Evolutionary conservation across 2,888 invertebrate species (phyloP), one percentile per base, ranked within the genome.

Genomic region (Cerceris ruficornis): DNA sequence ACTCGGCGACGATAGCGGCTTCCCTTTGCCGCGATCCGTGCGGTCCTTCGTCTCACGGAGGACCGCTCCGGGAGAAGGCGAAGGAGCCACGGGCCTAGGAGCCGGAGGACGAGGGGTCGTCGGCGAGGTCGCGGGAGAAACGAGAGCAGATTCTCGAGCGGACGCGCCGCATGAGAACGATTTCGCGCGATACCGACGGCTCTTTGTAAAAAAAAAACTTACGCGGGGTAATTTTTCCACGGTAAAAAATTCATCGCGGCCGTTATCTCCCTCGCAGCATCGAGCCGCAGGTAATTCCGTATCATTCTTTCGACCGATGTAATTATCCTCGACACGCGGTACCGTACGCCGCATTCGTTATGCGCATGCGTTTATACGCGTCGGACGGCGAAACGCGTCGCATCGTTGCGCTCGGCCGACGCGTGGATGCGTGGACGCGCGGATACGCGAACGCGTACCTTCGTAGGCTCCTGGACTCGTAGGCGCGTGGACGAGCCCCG

Each of bases 261-360:
- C 74, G 77, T 64, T 85, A 85, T 85, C 85, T 85, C 60, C 13
- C 55, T 70, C 69, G 54, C 75, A 76, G 81, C 77, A 85, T 85
- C 85, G 77, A 69, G 72, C 74, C 58, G 71, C 75, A 71, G 77
- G 79, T 81, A 83, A 85, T 84, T 85, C 83, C 85, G 81, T 85
- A 85, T 85, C 85, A 85, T 83, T 85, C 85, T 85, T 85, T 85
- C 85, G 83, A 83, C 83, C 83, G 85, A 83, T 82, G 83, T 85
- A 85, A 85, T 85, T 85, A 85, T 83, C 76, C 82, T 41, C 76
- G 75, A 85, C 85, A 81, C 82, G 80, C 77, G 75, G 85, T 85
- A 85, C 85, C 85, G 83, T 85, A 85, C 77, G 65, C 55, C 57
- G 78, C 85, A 85, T 85, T 84, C 83, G 85, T 85, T 85, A 85